Percentiles rank a stretch among this genome's conserved stretches.
Conservation (phyloP, 2,113 vertebrate species). For the Tragelaphus buxtoni region DNA sequence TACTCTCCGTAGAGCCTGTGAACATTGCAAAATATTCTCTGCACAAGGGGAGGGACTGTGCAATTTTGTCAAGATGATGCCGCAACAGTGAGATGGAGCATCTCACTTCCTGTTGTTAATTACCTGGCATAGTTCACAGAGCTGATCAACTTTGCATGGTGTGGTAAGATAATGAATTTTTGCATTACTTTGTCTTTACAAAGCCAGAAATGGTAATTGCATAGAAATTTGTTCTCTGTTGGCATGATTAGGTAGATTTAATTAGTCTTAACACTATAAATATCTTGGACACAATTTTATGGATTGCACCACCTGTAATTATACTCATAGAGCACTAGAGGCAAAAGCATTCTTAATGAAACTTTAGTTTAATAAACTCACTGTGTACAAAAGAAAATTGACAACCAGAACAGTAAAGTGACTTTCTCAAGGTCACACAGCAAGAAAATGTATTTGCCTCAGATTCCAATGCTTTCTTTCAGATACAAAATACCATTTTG, state of each 20-base stretch:
- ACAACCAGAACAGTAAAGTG: background rate
- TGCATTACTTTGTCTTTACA: background rate
- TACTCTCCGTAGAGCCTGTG: background rate
- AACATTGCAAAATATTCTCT: background rate
- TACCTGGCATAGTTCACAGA: background rate
- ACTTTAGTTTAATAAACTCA: background rate
- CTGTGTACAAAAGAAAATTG: background rate
- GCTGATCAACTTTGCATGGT: background rate
- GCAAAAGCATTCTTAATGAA: background rate
- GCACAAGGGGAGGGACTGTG: background rate
- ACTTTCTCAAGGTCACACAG: background rate
- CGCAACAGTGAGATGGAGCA: background rate
- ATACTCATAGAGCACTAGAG: background rate
- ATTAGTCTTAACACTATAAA: conserved; percentile 11
- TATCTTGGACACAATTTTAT: background rate
- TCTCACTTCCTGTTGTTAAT: conserved; percentile 36
- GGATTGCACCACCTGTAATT: background rate
- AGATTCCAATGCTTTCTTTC: background rate
- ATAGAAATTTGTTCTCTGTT: background rate
- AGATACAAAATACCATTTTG: background rate
- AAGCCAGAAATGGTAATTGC: background rate
- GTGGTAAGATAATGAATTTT: background rate
- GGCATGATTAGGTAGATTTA: background rate
- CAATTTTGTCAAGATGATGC: background rate
- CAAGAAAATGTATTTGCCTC: background rate